Percentiles rank a stretch among this genome's conserved stretches.
Conservation (phyloP, 2,113 vertebrate species). For the Clarias gariepinus region DNA sequence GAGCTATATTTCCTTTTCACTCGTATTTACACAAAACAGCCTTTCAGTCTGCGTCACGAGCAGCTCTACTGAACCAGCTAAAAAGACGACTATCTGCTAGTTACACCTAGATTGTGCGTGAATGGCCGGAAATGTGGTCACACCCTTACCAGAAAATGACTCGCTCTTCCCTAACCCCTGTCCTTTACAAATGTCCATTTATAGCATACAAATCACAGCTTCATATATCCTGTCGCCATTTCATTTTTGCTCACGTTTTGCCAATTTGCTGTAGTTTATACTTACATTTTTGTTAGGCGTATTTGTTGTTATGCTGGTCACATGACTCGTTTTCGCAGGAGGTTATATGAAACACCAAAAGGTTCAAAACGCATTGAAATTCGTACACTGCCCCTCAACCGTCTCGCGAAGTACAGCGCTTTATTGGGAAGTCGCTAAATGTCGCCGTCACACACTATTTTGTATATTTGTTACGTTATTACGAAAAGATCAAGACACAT, state of each 20-base stretch:
- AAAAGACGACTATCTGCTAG: accelerated
- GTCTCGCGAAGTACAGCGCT: no score
- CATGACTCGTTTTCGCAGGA: not conserved
- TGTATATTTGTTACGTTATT: no score
- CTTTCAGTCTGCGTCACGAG: not conserved
- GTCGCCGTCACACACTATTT: no score
- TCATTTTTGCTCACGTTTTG: not conserved
- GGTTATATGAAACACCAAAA: not conserved
- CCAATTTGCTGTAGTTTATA: not conserved
- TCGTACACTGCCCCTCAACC: not conserved
- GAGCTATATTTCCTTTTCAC: not conserved
- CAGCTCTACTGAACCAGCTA: not conserved
- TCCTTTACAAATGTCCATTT: not conserved
- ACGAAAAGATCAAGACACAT: no score
- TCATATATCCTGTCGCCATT: not conserved
- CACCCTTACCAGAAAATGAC: not conserved
- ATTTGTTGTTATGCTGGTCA: not conserved
- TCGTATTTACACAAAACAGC: not conserved
- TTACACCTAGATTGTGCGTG: accelerated
- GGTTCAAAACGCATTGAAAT: not conserved
- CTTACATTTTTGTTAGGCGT: not conserved
- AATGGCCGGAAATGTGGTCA: not conserved
- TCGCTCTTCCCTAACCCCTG: no score
- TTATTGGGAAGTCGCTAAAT: no score
- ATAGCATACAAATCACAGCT: not conserved